A percentile compares a stretch with the other conserved stretches of the same genome.
These are phyloP conservation scores for Allophyes oxyacanthae DNA, from an alignment of 2,888 invertebrate genomes.

Conservation along the genomic window DNA sequence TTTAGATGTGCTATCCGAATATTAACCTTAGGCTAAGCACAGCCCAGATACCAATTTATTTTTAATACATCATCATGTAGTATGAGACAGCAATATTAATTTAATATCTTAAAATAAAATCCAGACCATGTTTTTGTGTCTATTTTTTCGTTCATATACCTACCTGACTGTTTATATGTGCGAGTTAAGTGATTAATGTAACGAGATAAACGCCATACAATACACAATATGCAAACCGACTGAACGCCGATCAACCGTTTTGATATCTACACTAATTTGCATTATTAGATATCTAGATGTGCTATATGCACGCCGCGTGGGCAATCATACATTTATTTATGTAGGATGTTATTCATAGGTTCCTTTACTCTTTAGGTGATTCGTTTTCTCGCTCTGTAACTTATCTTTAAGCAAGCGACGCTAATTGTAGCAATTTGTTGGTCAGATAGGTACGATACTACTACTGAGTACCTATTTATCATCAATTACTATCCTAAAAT, in stretches of 20 bases:
- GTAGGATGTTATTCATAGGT: constrained; percentile 12
- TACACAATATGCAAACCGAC: constrained; percentile 54
- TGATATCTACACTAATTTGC: constrained; percentile 59
- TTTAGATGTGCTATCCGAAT: too few species aligned
- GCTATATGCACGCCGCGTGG: constrained; percentile 41
- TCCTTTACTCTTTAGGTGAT: constrained; percentile 7
- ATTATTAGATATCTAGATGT: constrained; percentile 58
- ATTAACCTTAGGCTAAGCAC: not conserved
- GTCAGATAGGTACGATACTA: too few species aligned
- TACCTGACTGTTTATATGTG: constrained; percentile 52
- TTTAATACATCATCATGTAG: constrained; percentile 28
- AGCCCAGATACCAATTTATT: constrained; percentile 18
- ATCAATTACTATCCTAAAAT: too few species aligned
- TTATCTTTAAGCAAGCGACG: not conserved
- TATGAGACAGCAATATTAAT: constrained; percentile 39
- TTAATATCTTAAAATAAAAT: constrained; percentile 45
- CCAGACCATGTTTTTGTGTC: constrained; percentile 34
- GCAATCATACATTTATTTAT: constrained; percentile 42
- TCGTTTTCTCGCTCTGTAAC: not conserved
- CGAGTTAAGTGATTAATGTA: constrained; percentile 58
- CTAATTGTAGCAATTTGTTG: not conserved
- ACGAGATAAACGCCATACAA: constrained; percentile 56
- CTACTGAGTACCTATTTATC: too few species aligned
- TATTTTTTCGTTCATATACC: constrained; percentile 26
- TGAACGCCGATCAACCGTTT: constrained; percentile 54